Conservation (phyloP, 2,888 invertebrate species). For the Hirtodrosophila trivittata region DNA sequence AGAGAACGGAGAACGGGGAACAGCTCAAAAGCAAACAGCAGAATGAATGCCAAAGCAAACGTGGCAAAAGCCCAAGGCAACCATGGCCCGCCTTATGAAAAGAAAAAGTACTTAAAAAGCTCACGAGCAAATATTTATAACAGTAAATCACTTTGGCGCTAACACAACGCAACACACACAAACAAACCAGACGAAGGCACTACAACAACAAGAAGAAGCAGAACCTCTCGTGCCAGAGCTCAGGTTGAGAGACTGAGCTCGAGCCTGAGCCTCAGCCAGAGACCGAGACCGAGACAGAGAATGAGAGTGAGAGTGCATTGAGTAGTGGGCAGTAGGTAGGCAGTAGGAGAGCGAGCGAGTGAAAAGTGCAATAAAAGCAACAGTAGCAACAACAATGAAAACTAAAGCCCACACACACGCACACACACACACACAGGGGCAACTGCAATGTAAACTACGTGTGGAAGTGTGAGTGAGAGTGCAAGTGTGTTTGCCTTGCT, state of each 20-base stretch:
- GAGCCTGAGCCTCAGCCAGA: no score
- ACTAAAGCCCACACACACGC: slow-evolving; percentile 23
- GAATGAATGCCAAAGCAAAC: slow-evolving; percentile 29
- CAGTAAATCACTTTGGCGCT: slow-evolving; percentile 79
- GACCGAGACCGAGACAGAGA: no score
- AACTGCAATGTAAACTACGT: slow-evolving; percentile 2
- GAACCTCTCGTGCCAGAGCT: not conserved
- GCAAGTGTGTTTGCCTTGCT: slow-evolving; percentile 23
- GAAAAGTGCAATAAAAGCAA: slow-evolving; percentile 55
- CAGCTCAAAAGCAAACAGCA: slow-evolving; percentile 15
- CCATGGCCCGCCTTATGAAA: slow-evolving; percentile 41
- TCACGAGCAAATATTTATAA: slow-evolving; percentile 78
- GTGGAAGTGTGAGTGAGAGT: slow-evolving; percentile 8
- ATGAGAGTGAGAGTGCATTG: slow-evolving; percentile 3
- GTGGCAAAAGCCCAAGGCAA: slow-evolving; percentile 40
- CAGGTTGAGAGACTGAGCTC: no score
- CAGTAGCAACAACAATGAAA: slow-evolving; percentile 35
- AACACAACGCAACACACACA: slow-evolving; percentile 43
- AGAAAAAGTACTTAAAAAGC: slow-evolving; percentile 78
- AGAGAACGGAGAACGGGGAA: slow-evolving; percentile 36
- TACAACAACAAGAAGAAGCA: not conserved
- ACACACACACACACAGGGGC: slow-evolving; percentile 18
- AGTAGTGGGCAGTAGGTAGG: no score
- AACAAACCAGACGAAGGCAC: slow-evolving; percentile 12
- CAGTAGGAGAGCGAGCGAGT: slow-evolving; percentile 18